phyloP scores from a whole-genome alignment of 1,140 invertebrate species.

The Chymomyza costata region DNA sequence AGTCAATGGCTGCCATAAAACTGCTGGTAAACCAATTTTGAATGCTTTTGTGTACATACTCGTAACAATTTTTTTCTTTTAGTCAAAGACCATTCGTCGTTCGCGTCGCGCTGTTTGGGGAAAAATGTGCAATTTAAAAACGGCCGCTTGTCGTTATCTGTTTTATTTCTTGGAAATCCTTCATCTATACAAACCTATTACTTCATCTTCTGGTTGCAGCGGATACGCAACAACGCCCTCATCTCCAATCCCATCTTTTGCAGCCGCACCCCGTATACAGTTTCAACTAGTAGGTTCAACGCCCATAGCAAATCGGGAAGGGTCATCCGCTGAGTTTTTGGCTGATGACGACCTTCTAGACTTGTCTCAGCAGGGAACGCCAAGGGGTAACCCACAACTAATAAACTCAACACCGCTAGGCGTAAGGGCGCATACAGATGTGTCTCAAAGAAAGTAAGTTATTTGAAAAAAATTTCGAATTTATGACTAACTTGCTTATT shows the following conservation, averaged over 20 bases:
- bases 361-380: constrained; percentile 47
- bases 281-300: constrained; percentile 52
- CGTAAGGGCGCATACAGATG: constrained; percentile 30
- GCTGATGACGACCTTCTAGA: constrained; percentile 42
- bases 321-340: constrained; percentile 49
- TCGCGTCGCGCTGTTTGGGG: constrained; percentile 50
- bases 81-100: constrained; percentile 53
- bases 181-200: constrained; percentile 36
- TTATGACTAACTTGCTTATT: too few relatives aligned
- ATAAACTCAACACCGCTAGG: constrained; percentile 67
- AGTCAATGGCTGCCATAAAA: constrained; percentile 45
- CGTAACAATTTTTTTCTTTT: neutral
- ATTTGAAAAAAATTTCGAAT: neutral
- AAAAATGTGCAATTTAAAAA: constrained; percentile 67
- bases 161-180: constrained; percentile 50
- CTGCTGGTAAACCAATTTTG: constrained; percentile 30
- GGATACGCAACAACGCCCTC: constrained; percentile 19
- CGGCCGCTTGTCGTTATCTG: constrained; percentile 42
- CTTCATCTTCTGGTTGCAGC: constrained; percentile 3
- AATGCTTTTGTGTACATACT: neutral
- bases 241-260: constrained; percentile 22
- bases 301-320: constrained; percentile 50
- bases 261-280: constrained; percentile 25
- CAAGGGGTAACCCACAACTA: constrained; percentile 30
- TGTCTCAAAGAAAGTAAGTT: constrained; percentile 15